These are phyloP conservation scores for Dufourea novaeangliae DNA, from an alignment of 1,140 invertebrate genomes.

Conservation along the genomic window DNA sequence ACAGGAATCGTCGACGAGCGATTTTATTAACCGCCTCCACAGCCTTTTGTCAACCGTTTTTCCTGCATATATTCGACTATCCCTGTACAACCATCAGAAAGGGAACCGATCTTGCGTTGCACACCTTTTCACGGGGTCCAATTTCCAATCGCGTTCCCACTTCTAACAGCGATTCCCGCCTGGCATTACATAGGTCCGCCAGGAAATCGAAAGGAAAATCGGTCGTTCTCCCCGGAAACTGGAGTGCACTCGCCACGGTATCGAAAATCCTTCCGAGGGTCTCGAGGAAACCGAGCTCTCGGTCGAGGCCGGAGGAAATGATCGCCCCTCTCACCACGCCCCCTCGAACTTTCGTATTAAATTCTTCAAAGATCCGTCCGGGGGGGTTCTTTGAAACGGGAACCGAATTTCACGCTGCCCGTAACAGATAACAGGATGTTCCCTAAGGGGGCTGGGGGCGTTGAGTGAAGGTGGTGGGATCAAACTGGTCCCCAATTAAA, in stretches of 20 bases:
- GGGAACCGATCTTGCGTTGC: not conserved
- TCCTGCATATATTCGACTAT: not conserved
- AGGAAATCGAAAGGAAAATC: slow-evolving; percentile 63
- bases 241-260: slow-evolving; percentile 16
- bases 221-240: slow-evolving; percentile 25
- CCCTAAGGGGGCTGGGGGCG: too few species aligned
- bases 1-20: too few species aligned
- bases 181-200: slow-evolving; percentile 16
- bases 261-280: slow-evolving; percentile 25
- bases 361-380: slow-evolving; percentile 18
- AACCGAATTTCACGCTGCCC: slow-evolving; percentile 13
- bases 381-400: not conserved
- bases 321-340: not conserved
- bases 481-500: slow-evolving; percentile 1
- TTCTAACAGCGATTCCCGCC: slow-evolving; percentile 13
- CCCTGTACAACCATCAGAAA: not conserved
- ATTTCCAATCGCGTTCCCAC: slow-evolving; percentile 40
- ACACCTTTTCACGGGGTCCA: slow-evolving; percentile 18
- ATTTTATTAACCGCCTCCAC: not conserved
- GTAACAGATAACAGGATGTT: not conserved
- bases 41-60: not conserved
- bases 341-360: slow-evolving; percentile 32
- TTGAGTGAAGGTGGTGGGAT: too few species aligned
- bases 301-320: not conserved
- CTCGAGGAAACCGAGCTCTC: not conserved